phyloP scores from a whole-genome alignment of 1,140 invertebrate species.

The Brachionus asplanchnoidis region DNA sequence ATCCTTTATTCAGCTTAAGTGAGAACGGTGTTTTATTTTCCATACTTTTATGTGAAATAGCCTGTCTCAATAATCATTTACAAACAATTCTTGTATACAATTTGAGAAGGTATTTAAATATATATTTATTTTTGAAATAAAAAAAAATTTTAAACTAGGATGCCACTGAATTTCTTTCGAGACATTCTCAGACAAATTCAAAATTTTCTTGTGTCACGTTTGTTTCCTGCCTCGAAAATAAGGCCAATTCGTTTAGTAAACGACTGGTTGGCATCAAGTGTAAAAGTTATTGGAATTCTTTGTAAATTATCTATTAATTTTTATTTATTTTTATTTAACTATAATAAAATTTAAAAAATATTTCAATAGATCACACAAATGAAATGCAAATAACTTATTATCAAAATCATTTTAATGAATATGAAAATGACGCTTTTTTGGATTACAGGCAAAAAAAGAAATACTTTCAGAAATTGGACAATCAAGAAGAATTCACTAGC shows the following conservation, averaged over 20 bases:
- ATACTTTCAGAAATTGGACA: not conserved
- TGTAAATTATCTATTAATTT: constrained; percentile 9
- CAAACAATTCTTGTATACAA: constrained; percentile 1
- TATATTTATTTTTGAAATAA: not conserved
- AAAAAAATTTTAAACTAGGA: not conserved
- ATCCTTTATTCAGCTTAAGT: constrained; percentile 3
- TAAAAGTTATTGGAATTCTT: constrained; percentile 14
- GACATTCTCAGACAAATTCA: constrained; percentile 36
- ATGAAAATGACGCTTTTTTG: constrained; percentile 12
- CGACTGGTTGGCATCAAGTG: constrained; percentile 4
- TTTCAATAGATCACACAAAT: not conserved
- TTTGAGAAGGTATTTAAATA: constrained; percentile 16
- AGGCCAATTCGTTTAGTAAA: not conserved
- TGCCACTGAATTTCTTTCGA: constrained; percentile 29
- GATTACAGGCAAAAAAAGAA: constrained; percentile 19
- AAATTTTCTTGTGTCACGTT: not conserved
- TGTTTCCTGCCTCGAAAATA: not conserved
- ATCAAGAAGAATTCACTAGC: not conserved
- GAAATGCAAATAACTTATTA: constrained; percentile 37
- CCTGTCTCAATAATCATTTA: not conserved
- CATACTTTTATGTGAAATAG: constrained; percentile 7
- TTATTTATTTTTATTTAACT: not conserved
- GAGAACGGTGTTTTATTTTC: constrained; percentile 27
- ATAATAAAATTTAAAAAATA: too few relatives aligned
- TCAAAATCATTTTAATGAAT: constrained; percentile 37